Base-by-base conservation (phyloP, 1,140 invertebrate genomes). In the Patella vulgata region DNA sequence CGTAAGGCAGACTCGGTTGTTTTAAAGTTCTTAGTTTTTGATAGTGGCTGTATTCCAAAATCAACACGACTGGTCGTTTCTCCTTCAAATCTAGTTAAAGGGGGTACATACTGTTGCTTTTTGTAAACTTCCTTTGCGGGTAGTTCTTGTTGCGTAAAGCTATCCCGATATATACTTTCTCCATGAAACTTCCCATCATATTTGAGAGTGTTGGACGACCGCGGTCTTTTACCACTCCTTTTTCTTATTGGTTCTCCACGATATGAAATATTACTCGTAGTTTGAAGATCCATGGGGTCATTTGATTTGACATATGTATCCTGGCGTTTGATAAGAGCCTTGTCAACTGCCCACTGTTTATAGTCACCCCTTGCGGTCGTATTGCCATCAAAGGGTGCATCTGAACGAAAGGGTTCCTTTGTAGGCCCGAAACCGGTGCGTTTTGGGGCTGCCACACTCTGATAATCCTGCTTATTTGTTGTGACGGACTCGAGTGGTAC, bases 221-320 rank as follows among this genome's bases (percentile, higher is more conserved):
- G 46, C 12, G 59, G 68, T 25, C 53, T 66, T 23, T 54, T 56
- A 21, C 63, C 47, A 2, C 33, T 36, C 14, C 33, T 36, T 14
- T 14, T 36, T 36, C 6, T 5, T 5, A 36, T 36, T 5, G 5
- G 14, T 8, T 36, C 33, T 5, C 33, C 33, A 5, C 14, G 5
- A 14, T 8, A 36, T 8, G 33, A 36, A 36, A 14, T 8, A 8
- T 36, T 36, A 36, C 6, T 8, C 33, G 33, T 60, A 1, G 68
- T 70, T 14, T 21, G 36, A 33, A 70, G 43, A 52, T 70, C 68
- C 63, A 70, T 70, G 19, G 47, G 47, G 6, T 63, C 68, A 23
- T 58, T 47, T 14, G 68, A 63, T 11, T 42, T 55, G 11, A 56
- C 30, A 40, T 70, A 70, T 3, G 1, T 11, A 5, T 50, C 62